Evolutionary conservation across 2,113 vertebrate genomes (phyloP), one percentile per base, ranked within the genome.

Genomic region (Taurulus bubalis): DNA sequence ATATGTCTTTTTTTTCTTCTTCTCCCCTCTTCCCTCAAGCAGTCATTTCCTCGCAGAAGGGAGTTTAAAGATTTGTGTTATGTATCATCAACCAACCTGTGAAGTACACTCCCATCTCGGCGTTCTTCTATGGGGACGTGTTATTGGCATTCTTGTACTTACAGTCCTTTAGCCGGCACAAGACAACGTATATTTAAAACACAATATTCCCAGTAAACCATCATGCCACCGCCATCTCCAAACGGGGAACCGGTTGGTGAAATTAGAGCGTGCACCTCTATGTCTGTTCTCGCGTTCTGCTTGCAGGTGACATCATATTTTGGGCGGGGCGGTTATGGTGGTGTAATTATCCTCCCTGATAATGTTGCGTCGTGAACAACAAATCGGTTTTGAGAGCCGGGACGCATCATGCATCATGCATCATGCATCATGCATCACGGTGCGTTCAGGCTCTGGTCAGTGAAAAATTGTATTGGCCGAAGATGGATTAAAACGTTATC

Each of bases 31-130:
- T 60, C 53, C 34, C 58, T 68, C 9, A 0, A 69, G 69, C 68
- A 65, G 60, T 79, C 75, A 53, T 70, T 65, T 58, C 69, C 66
- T 62, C 56, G 20, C 79, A 0, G 55, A 59, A 72, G 69, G 22
- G 71, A 76, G 28, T 70, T 76, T 45, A 42, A 83, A 77, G 70
- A 26, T 36, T 18, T 26, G n/a, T 7, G 36, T 79, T 71, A 53
- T 60, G 73, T 72, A 36, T 71, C 77, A 66, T 58, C 77, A 47
- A 38, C 68, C n/a, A 22, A 42, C 28, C 60, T 58, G 2, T 58
- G 64, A 81, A 64, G 53, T 32, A 3, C 49, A 18, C 24, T 30
- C 24, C 45, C 34, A 38, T 73, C 16, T 11, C 47, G 60, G 24
- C 66, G 20, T 9, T 24, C 30, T 59, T 49, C 58, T 30, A n/a